Conservation (phyloP, 2,888 invertebrate species). For the Calliscelio sp. region DNA sequence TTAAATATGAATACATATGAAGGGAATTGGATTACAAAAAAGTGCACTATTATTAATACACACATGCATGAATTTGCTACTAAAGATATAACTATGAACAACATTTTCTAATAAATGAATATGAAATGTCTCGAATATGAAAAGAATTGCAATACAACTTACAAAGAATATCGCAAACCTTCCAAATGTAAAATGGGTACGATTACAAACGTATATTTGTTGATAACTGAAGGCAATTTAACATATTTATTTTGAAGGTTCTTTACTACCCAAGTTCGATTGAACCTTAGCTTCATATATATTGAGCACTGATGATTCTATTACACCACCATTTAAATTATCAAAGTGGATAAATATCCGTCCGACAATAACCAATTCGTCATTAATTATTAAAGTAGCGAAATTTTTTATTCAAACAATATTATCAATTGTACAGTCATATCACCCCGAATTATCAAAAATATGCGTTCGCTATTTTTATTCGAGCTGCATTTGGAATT, state of each 20-base stretch:
- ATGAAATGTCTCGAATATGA: too few relatives aligned
- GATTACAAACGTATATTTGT: background rate
- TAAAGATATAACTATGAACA: too few relatives aligned
- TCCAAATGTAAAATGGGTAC: background rate
- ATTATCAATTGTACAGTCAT: background rate
- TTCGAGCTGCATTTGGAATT: too few relatives aligned
- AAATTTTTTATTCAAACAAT: slow-evolving; percentile 15
- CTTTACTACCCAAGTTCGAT: background rate
- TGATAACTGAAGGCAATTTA: background rate
- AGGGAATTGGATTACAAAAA: too few relatives aligned
- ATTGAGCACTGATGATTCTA: background rate
- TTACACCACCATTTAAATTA: background rate
- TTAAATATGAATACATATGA: too few relatives aligned
- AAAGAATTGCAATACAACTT: too few relatives aligned
- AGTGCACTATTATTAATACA: too few relatives aligned
- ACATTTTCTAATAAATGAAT: too few relatives aligned
- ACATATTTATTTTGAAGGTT: background rate
- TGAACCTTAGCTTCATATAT: background rate
- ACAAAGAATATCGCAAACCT: too few relatives aligned
- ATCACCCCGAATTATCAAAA: background rate
- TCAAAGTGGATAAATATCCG: background rate
- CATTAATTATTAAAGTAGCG: background rate
- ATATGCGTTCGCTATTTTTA: too few relatives aligned
- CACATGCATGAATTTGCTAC: too few relatives aligned
- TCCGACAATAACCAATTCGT: background rate